A percentile compares a stretch with the other conserved stretches of the same genome.
Evolutionary conservation across 1,140 invertebrate species (phyloP).

Genomic region (Solenopsis invicta): DNA sequence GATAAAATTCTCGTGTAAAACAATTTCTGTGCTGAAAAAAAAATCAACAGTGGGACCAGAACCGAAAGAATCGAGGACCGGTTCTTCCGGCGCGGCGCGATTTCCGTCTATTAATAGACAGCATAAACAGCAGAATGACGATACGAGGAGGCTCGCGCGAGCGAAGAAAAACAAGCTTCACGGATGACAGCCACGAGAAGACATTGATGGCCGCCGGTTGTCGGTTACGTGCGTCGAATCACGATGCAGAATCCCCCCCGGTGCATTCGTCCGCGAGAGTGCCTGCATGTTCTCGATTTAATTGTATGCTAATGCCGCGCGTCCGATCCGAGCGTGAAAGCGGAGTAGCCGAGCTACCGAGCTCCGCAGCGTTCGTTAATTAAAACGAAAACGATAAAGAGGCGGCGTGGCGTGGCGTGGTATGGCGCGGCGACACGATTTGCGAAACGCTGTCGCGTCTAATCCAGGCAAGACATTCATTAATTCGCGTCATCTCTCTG

Average conservation of each 20-base stretch:
- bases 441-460: conserved; percentile 12
- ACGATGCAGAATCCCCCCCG: conserved; percentile 34
- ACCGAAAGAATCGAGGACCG: conserved; percentile 48
- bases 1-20: conserved; percentile 4
- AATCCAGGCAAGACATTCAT: conserved; percentile 35
- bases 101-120: conserved; percentile 72
- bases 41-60: background rate
- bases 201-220: conserved; percentile 45
- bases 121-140: conserved; percentile 56
- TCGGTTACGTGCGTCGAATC: conserved; percentile 68
- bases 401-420: background rate
- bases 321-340: conserved; percentile 35
- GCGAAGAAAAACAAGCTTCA: conserved; percentile 56
- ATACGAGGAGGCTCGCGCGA: conserved; percentile 19
- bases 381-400: conserved; percentile 45
- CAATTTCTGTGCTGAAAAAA: background rate
- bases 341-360: background rate
- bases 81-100: conserved; percentile 61
- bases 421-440: background rate
- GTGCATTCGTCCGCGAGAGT: conserved; percentile 31
- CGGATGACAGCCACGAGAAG: conserved; percentile 40
- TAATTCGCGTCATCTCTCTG: background rate
- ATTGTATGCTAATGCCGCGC: conserved; percentile 70
- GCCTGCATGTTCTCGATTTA: conserved; percentile 50
- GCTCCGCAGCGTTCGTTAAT: conserved; percentile 52